Percentiles rank a stretch among this genome's conserved stretches.
These are phyloP conservation scores for Brachionus manjavacas DNA, from an alignment of 1,140 invertebrate species.

Conservation along the genomic window DNA sequence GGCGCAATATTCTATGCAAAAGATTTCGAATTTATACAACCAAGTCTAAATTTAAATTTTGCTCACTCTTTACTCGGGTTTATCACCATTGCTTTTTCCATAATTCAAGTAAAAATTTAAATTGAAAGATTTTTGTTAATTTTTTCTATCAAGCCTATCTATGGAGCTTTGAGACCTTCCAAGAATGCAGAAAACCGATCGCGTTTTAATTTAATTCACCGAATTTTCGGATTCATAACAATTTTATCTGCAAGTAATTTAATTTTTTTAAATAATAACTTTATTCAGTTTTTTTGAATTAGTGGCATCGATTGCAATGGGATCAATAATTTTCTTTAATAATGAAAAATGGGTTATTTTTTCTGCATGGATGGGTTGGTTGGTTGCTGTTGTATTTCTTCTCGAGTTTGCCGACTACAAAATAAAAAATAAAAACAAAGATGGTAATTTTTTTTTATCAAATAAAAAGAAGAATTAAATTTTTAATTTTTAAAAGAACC, in stretches of 20 bases:
- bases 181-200: neutral
- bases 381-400: neutral
- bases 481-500: neutral
- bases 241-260: neutral
- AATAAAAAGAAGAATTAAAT: neutral
- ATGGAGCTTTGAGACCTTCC: neutral
- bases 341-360: neutral
- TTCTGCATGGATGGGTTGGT: neutral
- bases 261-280: neutral
- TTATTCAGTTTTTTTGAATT: neutral
- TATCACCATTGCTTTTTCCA: neutral
- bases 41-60: neutral
- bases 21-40: neutral
- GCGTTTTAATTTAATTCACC: neutral
- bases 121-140: neutral
- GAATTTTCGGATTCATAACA: neutral
- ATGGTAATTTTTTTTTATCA: neutral
- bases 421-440: neutral
- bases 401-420: neutral
- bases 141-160: neutral
- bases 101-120: neutral
- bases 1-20: neutral
- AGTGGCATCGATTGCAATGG: neutral
- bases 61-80: slow-evolving; percentile 1
- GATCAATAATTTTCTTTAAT: neutral